Evolutionary conservation across 2,797 vertebrate genomes (phyloP), one percentile per base, ranked within the genome.

Genomic region (Argya squamiceps): DNA sequence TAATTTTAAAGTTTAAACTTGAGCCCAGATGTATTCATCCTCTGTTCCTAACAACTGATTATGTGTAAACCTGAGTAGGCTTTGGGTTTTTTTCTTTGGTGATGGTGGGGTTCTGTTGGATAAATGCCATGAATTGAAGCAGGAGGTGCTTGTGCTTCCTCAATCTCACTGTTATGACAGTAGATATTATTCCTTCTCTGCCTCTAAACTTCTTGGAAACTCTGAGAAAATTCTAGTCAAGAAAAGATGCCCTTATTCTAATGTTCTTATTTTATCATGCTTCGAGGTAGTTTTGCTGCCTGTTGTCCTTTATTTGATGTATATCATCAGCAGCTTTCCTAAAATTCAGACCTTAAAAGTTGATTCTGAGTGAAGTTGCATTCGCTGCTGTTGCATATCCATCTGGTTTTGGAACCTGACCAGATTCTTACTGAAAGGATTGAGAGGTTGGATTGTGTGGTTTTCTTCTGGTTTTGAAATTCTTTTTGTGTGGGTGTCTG

Each of bases 1-100:
- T 76, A 91, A 89, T 76, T 87, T 89, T 64, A 20, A 80, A 80
- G 22, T 93, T 80, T 89, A 91, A 79, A 91, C 50, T 89, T 89
- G n/a, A 85, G 52, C 56, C 75, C 75, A 92, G 82, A 91, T 95
- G 71, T 83, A 91, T 65, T 52, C 36, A 41, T 84, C 63, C 68
- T 29, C 20, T 82, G 47, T 88, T 92, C 84, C 73, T 84, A 89
- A 83, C 32, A 80, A 50, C 59, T 76, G 59, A 58, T 79, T 50
- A 76, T 78, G 11, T 79, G 32, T 62, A 91, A 89, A 62, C 29
- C 50, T 65, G 39, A 43, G 49, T 62, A 65, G 50, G 39, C 53
- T 91, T 82, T 87, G 30, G 22, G 1, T 1, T 59, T 52, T 83
- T 75, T 50, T 8, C 26, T 68, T 39, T 73, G 34, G 21, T 34